Conservation (phyloP, 1,140 invertebrate genomes). For the Procambarus virginalis region DNA sequence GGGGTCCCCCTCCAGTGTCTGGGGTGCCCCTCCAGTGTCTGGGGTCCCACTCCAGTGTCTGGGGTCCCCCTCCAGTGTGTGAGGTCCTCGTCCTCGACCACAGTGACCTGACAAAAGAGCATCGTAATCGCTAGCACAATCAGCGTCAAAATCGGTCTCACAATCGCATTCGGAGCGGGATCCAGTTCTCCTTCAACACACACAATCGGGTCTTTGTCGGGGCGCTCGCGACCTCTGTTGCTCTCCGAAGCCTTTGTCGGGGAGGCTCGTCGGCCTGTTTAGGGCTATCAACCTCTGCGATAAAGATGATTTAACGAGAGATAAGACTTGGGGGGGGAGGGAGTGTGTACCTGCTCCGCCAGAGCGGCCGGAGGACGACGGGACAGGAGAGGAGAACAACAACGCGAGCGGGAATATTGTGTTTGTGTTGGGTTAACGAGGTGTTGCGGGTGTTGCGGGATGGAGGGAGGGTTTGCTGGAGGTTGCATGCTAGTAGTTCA, state of each 20-base stretch:
- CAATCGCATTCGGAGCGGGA: constrained; percentile 13
- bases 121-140: constrained; percentile 1
- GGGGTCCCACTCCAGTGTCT: too few species aligned
- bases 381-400: background rate
- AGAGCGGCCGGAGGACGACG: background rate
- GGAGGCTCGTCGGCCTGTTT: constrained; percentile 1
- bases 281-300: constrained; percentile 11
- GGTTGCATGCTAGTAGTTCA: too few species aligned
- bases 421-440: too few species aligned
- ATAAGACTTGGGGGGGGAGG: background rate
- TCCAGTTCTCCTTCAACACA: background rate
- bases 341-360: background rate
- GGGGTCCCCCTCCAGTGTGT: too few species aligned
- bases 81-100: background rate
- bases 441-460: too few species aligned
- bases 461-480: too few species aligned
- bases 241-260: background rate
- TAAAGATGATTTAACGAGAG: constrained; percentile 5
- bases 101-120: constrained; percentile 1
- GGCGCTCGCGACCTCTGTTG: background rate
- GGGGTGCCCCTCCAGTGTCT: background rate
- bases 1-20: too few species aligned
- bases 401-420: too few species aligned
- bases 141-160: constrained; percentile 6
- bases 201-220: background rate